Base-by-base conservation (phyloP, 2,113 vertebrate genomes). In the Nestor notabilis region DNA sequence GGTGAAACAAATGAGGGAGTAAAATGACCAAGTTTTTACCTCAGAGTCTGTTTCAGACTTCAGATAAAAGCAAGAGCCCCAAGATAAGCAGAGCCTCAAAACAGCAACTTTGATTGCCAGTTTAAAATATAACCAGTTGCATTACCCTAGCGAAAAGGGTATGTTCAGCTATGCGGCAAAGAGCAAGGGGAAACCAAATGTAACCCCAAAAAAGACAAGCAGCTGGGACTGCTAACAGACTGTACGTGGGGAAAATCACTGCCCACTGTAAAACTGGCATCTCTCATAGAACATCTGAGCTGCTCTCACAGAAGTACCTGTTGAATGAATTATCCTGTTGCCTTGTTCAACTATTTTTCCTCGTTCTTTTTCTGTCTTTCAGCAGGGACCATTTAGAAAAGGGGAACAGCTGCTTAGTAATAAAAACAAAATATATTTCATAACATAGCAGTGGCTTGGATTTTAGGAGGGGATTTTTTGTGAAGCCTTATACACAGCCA, bases 311-410 rank as follows among this genome's bases (percentile, higher is more conserved):
- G 17, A 69, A 80, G 41, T 17, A 91, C 69, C 81, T 69, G 43
- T 9, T 29, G 29, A 72, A 81, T 52, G 58, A 72, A 89, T 83
- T 49, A 89, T 4, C 23, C 49, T 55, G 25, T 31, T 41, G 33
- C 39, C 29, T 11, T 31, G 71, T 41, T 63, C 61, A 68, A 56
- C 41, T 75, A 10, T 50, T 86, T 90, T 83, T 72, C 50, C 47
- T 87, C 83, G 66, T 87, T 46, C 64, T 56, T 79, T 70, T 76
- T 72, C 81, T 31, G n/a, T 50, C 71, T 80, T 72, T 94, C 76
- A 88, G 70, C 65, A 69, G 35, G 33, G 86, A 74, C 25, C 4
- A 5, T 27, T 81, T 44, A 65, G 43, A 86, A 92, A 85, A 69
- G 23, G 39, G 44, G 55, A 83, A 68, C 23, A 83, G 71, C 47